Base-by-base conservation (phyloP, 1,140 invertebrate species). In the Aricia agestis region DNA sequence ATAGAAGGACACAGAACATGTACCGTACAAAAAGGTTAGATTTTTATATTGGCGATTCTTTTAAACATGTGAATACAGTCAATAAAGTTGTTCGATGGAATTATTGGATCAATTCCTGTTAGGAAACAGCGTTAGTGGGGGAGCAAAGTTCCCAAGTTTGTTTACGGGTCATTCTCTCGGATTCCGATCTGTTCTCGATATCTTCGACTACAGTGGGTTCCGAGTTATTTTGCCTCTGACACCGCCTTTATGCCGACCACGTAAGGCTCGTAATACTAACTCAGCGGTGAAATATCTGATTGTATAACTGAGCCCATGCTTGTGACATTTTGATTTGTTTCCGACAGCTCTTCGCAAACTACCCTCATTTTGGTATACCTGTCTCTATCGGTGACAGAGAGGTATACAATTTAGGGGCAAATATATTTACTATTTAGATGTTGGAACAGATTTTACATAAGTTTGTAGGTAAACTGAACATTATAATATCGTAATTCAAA, bases 111-210 rank as follows among this genome's bases (percentile, higher is more conserved):
- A 63, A 63, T 63, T 67, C 63, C 68, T 67, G 69, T 73, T 73
- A 75, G 72, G 73, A 75, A 76, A 78, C 75, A 71, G 74, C 73
- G 72, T 72, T 61, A 68, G 71, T 63, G 72, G 67, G 59, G 72
- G 71, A 52, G 67, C 70, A 70, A 73, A 74, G 76, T 78, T 77
- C 70, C 70, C 69, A 82, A 80, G 74, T 83, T 81, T 76, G 77
- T 81, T 83, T 82, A 77, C 77, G 73, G 76, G 77, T 77, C 74
- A 79, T 81, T 83, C 76, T 79, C 74, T 67, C 69, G 73, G 52
- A 68, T 69, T 70, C 71, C 70, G 67, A 74, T 45, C 63, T 74
- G 75, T 68, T 41, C 57, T 41, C 71, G 66, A 69, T 69, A 69
- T 69, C 58, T 69, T 15, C 31, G 52, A 68, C 32, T 61, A 52